A percentile compares a stretch with the other conserved stretches of the same genome.
Evolutionary conservation across 2,113 vertebrate species (phyloP).

Genomic region (Coregonus clupeaformis): DNA sequence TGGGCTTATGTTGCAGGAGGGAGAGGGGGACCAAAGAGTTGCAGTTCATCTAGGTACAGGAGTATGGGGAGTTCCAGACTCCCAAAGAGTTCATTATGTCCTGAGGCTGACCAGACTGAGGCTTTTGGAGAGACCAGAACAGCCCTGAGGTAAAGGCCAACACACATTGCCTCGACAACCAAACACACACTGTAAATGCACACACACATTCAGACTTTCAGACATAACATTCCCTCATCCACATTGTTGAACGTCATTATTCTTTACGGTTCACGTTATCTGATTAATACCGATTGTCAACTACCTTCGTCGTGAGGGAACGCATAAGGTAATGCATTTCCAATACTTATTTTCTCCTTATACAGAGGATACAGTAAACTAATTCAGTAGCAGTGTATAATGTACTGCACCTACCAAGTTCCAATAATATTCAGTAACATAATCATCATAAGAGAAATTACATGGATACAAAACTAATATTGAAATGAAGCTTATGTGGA

Average conservation of each 20-base stretch:
- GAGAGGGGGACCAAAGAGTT: not conserved
- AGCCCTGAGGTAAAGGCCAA: constrained; percentile 41
- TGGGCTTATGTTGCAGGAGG: not conserved
- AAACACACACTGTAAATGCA: constrained; percentile 15
- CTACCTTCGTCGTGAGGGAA: too few relatives aligned
- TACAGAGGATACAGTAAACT: too few relatives aligned
- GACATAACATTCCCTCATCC: not conserved
- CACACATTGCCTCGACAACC: constrained; percentile 1
- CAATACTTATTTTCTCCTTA: not conserved
- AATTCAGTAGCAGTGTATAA: too few relatives aligned
- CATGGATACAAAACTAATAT: constrained; percentile 12
- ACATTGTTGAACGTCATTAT: too few relatives aligned
- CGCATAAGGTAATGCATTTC: too few relatives aligned
- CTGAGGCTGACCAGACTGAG: constrained; percentile 40
- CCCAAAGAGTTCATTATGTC: constrained; percentile 19
- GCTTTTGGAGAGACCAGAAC: constrained; percentile 37
- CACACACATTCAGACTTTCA: constrained; percentile 4
- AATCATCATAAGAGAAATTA: constrained; percentile 22
- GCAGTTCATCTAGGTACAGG: not conserved
- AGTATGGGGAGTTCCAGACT: not conserved
- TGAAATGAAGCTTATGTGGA: constrained; percentile 15
- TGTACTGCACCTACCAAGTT: not conserved
- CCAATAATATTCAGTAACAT: constrained; percentile 20
- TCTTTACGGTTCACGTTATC: too few relatives aligned
- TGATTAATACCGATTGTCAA: too few relatives aligned